Evolutionary conservation across 2,888 invertebrate species (phyloP), one percentile per base, ranked within the genome.

Genomic region (Cephus runcator): DNA sequence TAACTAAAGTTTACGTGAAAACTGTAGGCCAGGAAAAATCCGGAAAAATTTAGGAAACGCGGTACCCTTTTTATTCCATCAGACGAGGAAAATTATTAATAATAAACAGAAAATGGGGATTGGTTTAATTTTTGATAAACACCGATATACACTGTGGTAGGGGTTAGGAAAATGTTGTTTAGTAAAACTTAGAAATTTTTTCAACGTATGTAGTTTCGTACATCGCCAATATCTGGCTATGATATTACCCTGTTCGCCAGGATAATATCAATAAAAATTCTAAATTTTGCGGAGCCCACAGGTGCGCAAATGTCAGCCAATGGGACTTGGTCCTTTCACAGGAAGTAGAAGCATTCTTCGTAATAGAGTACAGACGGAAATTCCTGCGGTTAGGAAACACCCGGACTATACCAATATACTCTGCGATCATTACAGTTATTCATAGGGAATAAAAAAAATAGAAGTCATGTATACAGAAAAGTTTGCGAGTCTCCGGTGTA

Each of bases 181-280:
- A 71, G 78, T 75, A 74, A 76, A 81, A 81, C 79, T 81, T 82
- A 80, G 73, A 81, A 80, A 82, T 81, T 79, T 78, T 79, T 79
- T 78, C 68, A 75, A 78, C 77, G 77, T 78, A 56, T 9, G 9
- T 9, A 56, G 9, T 56, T 56, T 23, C 6, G 6, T 23, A 56
- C 23, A 56, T 23, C 9, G 23, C 23, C 9, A 56, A 56, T 23
- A 23, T 23, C 23, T 15, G 40, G 56, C 9, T 56, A 56, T 56
- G 56, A 23, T 56, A 56, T 9, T 6, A 56, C 1, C 56, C 23
- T 9, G 15, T 23, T 23, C 9, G 56, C 6, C 1, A 23, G 56
- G 56, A 56, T 56, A 56, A 23, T 56, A 56, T 56, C 23, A 56
- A 56, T 56, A 9, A 56, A 56, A 56, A 23, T 56, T 56, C 23